Percentiles rank a stretch among this genome's conserved stretches.
Evolutionary conservation across 2,888 invertebrate species (phyloP).

Genomic region (Nipponacmea schrenckii): DNA sequence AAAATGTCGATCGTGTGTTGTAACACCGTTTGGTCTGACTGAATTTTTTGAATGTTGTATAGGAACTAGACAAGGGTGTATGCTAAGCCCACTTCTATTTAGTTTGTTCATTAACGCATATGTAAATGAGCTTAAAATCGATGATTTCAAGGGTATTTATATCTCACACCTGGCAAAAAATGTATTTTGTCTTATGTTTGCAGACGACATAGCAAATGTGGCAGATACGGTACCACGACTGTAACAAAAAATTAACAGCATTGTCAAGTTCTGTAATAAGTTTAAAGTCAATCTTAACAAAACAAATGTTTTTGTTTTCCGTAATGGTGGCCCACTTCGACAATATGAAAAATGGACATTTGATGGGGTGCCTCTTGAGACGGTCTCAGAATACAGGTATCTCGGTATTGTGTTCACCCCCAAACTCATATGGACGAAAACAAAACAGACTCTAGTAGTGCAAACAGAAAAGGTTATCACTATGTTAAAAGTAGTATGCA

Average conservation of each 20-base stretch:
- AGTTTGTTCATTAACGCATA: background rate
- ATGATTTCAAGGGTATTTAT: background rate
- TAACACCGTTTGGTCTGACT: constrained; percentile 3
- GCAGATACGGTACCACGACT: constrained; percentile 12
- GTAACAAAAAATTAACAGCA: constrained; percentile 17
- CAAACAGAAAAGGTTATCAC: constrained; percentile 17
- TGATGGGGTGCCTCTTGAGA: background rate
- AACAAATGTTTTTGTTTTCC: background rate
- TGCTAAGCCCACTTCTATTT: constrained; percentile 5
- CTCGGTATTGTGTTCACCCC: constrained; percentile 17
- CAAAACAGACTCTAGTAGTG: background rate
- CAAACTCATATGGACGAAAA: constrained; percentile 11
- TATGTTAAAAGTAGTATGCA: background rate
- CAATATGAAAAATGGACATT: constrained; percentile 1
- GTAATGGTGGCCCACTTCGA: background rate
- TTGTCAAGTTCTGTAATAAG: constrained; percentile 11
- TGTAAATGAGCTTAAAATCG: background rate
- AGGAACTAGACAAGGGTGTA: constrained; percentile 9
- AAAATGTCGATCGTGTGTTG: constrained; percentile 6
- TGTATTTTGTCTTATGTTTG: constrained; percentile 15
- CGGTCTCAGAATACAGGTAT: background rate
- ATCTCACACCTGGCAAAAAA: background rate
- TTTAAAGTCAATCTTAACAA: constrained; percentile 9
- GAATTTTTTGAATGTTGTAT: background rate
- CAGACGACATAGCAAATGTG: constrained; percentile 19